Evolutionary conservation across 2,113 vertebrate species (phyloP).

Genomic region (Entomyzon cyanotis): DNA sequence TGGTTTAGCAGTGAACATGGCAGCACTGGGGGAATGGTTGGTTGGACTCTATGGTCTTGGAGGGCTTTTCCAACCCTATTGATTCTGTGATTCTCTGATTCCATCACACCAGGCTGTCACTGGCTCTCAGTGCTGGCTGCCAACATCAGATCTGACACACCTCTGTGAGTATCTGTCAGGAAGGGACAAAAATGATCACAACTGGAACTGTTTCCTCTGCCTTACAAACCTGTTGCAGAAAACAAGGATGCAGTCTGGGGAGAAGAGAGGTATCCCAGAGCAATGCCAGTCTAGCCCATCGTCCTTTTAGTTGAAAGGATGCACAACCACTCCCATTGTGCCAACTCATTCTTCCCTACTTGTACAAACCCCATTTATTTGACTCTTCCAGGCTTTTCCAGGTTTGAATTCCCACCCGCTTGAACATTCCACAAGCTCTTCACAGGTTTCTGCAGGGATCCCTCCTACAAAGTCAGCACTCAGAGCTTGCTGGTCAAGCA

Average conservation of each 20-base stretch:
- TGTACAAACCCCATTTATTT: not conserved
- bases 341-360: accelerated
- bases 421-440: not conserved
- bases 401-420: not conserved
- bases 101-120: not conserved
- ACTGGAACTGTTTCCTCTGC: not conserved
- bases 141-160: not conserved
- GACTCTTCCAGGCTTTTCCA: not conserved
- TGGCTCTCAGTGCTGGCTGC: not conserved
- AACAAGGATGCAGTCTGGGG: not conserved
- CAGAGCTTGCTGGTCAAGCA: not conserved
- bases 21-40: not conserved
- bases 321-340: not conserved
- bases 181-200: not conserved
- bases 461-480: not conserved
- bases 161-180: not conserved
- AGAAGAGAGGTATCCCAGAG: not conserved
- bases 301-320: not conserved
- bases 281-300: not conserved
- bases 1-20: not conserved
- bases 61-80: accelerated
- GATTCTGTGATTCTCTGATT: not conserved
- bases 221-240: not conserved
- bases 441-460: not conserved
- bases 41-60: not conserved